Base-by-base conservation (phyloP, 2,113 vertebrate genomes). In the Haplochromis vanheusdeni region DNA sequence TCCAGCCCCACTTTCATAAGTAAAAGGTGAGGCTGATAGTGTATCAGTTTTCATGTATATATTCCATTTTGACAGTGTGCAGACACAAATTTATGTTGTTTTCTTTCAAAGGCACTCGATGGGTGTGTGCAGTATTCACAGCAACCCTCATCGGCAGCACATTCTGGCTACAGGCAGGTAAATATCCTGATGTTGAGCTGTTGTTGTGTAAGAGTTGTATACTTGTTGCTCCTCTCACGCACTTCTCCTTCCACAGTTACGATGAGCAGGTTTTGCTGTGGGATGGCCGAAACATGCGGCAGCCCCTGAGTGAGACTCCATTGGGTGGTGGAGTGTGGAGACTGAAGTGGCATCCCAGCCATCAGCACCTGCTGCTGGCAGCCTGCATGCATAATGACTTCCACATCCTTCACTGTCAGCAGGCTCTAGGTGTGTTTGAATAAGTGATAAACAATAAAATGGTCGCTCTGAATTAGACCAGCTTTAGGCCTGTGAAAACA, bases 111-210 rank as follows among this genome's bases (percentile, higher is more conserved):
- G 98, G 85, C 99, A 99, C 88, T 95, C 97, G 0, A 98, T 98
- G 98, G 98, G 98, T 0, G 98, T 99, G 40, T 99, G 99, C 95
- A 99, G 99, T 81, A 97, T 99, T 84, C 98, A 98, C 85, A 98
- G 97, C 93, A 98, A 87, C 90, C 98, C 97, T 1, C 97, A 98
- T 52, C 87, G 87, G 6, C 97, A 99, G 85, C 96, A 98, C 35
- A 35, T 99, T 17, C 86, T 99, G 90, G 98, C 99, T 16, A 99
- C 98, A 0, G 99, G 99, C 82, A 99, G 99, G 99, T 98, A 92
- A 92, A 82, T 35, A 31, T 51, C 80, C 7, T 17, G n/a, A 13
- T 54, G 26, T 45, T 37, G 16, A 52, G 28, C 19, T 51, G 60
- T 9, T 28, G 12, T 31, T 17, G 37, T 81, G 54, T 58, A 26